A percentile compares a stretch with the other conserved stretches of the same genome.
Conservation (phyloP, 2,797 vertebrate genomes). For the Ptychobarbus kaznakovi region DNA sequence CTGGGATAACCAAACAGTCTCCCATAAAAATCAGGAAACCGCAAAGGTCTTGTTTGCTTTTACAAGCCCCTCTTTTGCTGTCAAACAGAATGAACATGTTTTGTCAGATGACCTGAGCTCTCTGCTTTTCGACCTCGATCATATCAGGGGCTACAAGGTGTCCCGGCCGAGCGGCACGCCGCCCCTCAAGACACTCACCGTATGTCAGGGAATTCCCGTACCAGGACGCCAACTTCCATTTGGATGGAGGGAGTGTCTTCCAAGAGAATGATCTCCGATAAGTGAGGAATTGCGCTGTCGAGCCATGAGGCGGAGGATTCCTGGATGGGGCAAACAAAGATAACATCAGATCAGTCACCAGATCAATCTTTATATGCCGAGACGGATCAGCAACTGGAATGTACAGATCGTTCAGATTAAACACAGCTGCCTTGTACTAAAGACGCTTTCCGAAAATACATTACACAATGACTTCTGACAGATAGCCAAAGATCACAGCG, state of each 20-base stretch:
- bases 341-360: constrained; percentile 16
- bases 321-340: constrained; percentile 66
- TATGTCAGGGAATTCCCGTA: constrained; percentile 89
- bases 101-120: constrained; percentile 56
- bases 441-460: constrained; percentile 4
- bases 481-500: constrained; percentile 8
- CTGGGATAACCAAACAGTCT: constrained; percentile 60
- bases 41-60: constrained; percentile 64
- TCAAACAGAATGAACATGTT: constrained; percentile 48
- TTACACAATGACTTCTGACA: constrained; percentile 25
- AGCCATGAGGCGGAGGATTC: constrained; percentile 86
- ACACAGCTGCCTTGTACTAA: background rate
- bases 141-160: constrained; percentile 28
- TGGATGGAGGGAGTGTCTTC: constrained; percentile 91
- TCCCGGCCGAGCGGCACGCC: background rate
- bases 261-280: constrained; percentile 88
- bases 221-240: constrained; percentile 91
- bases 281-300: constrained; percentile 83
- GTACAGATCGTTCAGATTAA: background rate
- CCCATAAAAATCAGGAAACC: constrained; percentile 66
- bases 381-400: background rate
- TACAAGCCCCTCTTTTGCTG: constrained; percentile 56
- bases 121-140: constrained; percentile 49
- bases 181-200: constrained; percentile 73
- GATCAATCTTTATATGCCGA: background rate